Conservation (phyloP, 2,888 invertebrate species). For the Lordiphosa andalusiaca region DNA sequence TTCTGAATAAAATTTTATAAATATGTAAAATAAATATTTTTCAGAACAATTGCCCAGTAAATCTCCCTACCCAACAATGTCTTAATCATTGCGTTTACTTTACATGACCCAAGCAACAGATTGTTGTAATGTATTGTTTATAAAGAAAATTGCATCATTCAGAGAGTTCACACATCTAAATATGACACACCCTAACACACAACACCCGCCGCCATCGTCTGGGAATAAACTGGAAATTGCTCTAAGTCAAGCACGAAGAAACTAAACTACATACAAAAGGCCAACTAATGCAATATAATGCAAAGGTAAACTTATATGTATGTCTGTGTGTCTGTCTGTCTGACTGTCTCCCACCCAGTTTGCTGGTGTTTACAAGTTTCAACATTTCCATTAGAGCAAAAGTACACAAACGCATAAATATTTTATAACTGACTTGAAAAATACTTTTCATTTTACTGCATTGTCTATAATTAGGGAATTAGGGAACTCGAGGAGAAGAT, state of each 20-base stretch:
- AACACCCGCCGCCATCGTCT: neutral
- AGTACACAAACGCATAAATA: conserved; percentile 39
- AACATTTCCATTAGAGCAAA: conserved; percentile 59
- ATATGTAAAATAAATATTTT: too few relatives aligned
- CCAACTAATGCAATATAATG: conserved; percentile 40
- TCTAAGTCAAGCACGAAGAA: conserved; percentile 25
- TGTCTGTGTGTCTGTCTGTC: neutral
- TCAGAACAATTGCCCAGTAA: too few relatives aligned
- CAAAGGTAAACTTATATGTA: conserved; percentile 32
- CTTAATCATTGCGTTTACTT: too few relatives aligned
- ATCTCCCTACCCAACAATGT: too few relatives aligned
- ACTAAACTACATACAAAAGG: conserved; percentile 14
- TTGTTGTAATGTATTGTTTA: too few relatives aligned
- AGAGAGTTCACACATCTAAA: neutral
- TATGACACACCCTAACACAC: conserved; percentile 6
- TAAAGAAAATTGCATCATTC: neutral
- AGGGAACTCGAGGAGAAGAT: conserved; percentile 14
- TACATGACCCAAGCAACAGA: too few relatives aligned
- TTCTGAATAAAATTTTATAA: too few relatives aligned
- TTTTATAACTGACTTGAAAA: conserved; percentile 64
- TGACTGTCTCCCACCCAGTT: conserved; percentile 12
- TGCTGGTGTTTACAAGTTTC: conserved; percentile 47
- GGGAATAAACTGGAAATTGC: conserved; percentile 11
- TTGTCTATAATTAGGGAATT: conserved; percentile 50
- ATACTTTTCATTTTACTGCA: conserved; percentile 60